Conservation (phyloP, 1,140 invertebrate species). For the Magallana angulata region DNA sequence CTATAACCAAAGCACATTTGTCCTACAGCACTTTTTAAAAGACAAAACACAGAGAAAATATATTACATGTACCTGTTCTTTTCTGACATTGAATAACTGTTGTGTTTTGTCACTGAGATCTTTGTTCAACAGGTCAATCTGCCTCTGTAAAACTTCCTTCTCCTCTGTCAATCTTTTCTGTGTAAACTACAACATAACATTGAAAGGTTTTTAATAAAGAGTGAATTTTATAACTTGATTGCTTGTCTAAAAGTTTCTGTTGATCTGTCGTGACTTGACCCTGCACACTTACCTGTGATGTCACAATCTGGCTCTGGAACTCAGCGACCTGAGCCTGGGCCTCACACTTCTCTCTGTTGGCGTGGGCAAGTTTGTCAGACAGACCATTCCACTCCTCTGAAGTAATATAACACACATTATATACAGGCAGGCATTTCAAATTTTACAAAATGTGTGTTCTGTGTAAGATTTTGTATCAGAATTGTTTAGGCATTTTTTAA, state of each 20-base stretch:
- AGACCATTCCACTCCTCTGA: constrained; percentile 78
- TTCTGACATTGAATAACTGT: constrained; percentile 87
- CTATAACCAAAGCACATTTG: too few relatives aligned
- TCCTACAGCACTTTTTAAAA: too few relatives aligned
- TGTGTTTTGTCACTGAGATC: constrained; percentile 88
- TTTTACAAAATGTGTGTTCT: too few relatives aligned
- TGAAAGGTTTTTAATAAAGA: background rate
- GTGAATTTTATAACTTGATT: too few relatives aligned
- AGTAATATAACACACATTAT: background rate
- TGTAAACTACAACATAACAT: constrained; percentile 13
- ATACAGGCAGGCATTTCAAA: too few relatives aligned
- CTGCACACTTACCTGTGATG: constrained; percentile 82
- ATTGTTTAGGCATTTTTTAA: too few relatives aligned
- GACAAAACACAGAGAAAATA: background rate
- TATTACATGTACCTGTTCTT: constrained; percentile 83
- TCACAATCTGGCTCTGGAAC: constrained; percentile 87
- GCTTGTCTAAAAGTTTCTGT: too few relatives aligned
- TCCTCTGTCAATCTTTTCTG: constrained; percentile 90
- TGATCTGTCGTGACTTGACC: background rate
- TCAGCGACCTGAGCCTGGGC: constrained; percentile 89
- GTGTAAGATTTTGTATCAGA: too few relatives aligned
- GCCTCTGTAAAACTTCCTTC: constrained; percentile 85
- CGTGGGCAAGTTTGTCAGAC: constrained; percentile 75
- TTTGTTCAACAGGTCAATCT: constrained; percentile 87
- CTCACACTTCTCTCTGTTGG: constrained; percentile 86